Percentiles rank a stretch among this genome's conserved stretches.
These are phyloP conservation scores for Schizaphis graminum DNA, from an alignment of 2,888 invertebrate genomes.

Conservation along the genomic window DNA sequence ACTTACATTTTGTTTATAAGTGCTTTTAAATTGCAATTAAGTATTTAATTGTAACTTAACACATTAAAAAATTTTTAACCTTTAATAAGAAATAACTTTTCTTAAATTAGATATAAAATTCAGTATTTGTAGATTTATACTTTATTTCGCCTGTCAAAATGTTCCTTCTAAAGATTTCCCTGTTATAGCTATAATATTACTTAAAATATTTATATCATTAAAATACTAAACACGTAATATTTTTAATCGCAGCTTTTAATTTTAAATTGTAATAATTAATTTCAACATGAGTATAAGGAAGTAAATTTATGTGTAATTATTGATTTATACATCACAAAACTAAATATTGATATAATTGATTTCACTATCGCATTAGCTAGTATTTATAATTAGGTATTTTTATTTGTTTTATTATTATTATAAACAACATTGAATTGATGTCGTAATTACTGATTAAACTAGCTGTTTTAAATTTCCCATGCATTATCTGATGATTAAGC, in stretches of 20 bases:
- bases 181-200: neutral
- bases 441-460: slow-evolving; percentile 6
- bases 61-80: neutral
- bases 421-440: neutral
- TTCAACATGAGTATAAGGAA: neutral
- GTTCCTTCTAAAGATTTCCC: neutral
- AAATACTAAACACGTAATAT: too few species aligned
- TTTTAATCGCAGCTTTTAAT: neutral
- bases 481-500: slow-evolving; percentile 8
- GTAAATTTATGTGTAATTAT: neutral
- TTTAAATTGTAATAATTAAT: neutral
- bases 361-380: neutral
- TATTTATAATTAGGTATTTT: neutral
- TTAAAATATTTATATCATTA: neutral
- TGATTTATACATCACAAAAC: neutral
- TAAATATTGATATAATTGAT: neutral
- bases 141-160: neutral
- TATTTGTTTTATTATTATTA: neutral
- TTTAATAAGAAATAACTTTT: neutral
- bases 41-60: neutral
- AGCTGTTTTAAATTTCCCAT: slow-evolving; percentile 10
- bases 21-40: neutral
- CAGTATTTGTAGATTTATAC: too few species aligned
- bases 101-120: neutral
- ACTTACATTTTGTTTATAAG: neutral